phyloP scores from a whole-genome alignment of 2,888 invertebrate genomes.

The Harpalus rufipes region DNA sequence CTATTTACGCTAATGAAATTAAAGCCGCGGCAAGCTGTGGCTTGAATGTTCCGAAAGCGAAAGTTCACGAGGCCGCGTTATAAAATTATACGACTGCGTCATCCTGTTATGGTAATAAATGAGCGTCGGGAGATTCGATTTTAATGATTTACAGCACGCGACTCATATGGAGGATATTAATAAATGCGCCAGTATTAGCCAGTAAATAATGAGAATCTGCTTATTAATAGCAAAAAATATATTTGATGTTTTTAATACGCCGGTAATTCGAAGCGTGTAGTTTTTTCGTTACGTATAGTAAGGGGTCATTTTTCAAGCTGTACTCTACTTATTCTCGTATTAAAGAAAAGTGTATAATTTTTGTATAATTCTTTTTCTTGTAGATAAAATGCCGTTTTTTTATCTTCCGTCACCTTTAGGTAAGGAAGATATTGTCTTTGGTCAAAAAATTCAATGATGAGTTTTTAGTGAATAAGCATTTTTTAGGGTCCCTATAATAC shows the following conservation, averaged over 20 bases:
- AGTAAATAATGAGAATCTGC: slow-evolving; percentile 13
- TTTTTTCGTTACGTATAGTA: not conserved
- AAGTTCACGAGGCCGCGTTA: slow-evolving; percentile 24
- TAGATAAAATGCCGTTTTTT: no score
- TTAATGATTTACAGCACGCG: slow-evolving; percentile 48
- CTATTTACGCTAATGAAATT: slow-evolving; percentile 42
- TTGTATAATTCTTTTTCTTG: no score
- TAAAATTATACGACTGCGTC: slow-evolving; percentile 45
- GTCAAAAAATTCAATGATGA: no score
- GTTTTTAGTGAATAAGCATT: no score
- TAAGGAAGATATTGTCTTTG: no score
- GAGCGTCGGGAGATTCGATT: slow-evolving; percentile 42
- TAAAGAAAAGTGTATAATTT: no score
- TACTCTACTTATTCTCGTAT: no score
- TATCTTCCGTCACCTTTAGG: no score
- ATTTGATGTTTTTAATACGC: not conserved
- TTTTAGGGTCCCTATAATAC: no score
- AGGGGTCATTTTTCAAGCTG: no score
- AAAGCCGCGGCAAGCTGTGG: slow-evolving; percentile 11
- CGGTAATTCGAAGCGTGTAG: not conserved
- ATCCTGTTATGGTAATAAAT: slow-evolving; percentile 47
- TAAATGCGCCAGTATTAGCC: slow-evolving; percentile 17
- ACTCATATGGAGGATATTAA: slow-evolving; percentile 25
- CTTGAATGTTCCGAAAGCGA: slow-evolving; percentile 19
- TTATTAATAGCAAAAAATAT: slow-evolving; percentile 18